Evolutionary conservation across 1,140 invertebrate species (phyloP).

Genomic region (Steinernema feltiae): DNA sequence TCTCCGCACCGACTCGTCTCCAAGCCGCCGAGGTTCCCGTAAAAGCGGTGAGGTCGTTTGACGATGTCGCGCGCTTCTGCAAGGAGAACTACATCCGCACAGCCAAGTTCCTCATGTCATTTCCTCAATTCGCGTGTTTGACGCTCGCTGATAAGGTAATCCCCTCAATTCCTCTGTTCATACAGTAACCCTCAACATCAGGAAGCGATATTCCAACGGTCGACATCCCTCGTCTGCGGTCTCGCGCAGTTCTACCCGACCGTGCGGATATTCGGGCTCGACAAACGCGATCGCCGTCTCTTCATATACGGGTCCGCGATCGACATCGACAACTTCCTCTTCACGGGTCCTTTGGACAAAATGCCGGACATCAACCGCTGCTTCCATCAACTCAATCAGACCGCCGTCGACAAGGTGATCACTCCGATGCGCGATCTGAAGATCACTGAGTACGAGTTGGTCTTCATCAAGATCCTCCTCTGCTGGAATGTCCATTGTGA

Average conservation of each 20-base stretch:
- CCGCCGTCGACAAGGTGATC: background rate
- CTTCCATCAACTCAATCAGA: background rate
- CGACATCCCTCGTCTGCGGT: background rate
- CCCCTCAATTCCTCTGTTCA: background rate
- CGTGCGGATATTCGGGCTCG: background rate
- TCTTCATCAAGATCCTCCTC: background rate
- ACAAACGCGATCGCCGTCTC: background rate
- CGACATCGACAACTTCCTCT: background rate
- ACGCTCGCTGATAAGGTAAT: background rate
- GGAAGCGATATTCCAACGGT: background rate
- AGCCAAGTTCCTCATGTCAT: slow-evolving; percentile 3
- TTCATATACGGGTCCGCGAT: background rate
- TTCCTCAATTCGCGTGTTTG: background rate
- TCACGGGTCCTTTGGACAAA: too few relatives aligned
- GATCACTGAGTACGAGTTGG: background rate
- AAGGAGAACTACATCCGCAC: background rate
- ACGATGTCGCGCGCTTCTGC: background rate
- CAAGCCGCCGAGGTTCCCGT: background rate
- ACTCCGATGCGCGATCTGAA: background rate
- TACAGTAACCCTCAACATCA: background rate
- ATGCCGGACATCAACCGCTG: too few relatives aligned
- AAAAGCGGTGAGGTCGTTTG: background rate
- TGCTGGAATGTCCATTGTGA: background rate
- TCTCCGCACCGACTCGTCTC: background rate
- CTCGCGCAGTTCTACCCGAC: background rate